Conservation (phyloP, 2,888 invertebrate species). For the Cantharis rustica region DNA sequence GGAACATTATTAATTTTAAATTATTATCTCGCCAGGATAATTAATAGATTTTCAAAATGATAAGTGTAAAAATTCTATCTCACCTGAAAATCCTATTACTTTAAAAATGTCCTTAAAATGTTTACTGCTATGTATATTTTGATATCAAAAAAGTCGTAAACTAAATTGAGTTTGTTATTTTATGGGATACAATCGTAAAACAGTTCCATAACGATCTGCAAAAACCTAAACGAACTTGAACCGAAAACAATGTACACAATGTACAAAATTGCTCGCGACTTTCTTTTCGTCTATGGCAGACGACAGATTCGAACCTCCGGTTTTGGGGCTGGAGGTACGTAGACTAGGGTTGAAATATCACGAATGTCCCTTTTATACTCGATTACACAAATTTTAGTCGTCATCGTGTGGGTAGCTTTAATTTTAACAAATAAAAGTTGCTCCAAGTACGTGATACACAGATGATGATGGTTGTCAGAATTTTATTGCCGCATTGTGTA, state of each 20-base stretch:
- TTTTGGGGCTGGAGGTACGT: neutral
- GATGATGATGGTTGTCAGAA: neutral
- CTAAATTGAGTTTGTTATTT: slow-evolving; percentile 29
- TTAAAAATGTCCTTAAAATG: slow-evolving; percentile 4
- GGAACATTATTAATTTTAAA: neutral
- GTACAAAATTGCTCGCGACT: neutral
- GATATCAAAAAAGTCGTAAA: slow-evolving; percentile 19
- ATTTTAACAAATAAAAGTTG: neutral
- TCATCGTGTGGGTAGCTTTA: neutral
- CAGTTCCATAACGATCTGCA: slow-evolving; percentile 22
- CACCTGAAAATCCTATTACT: neutral
- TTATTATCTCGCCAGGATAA: neutral
- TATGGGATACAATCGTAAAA: slow-evolving; percentile 26
- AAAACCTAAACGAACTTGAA: slow-evolving; percentile 15
- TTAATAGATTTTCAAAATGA: neutral
- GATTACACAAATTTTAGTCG: neutral
- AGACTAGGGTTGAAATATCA: neutral
- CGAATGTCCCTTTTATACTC: neutral
- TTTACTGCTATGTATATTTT: slow-evolving; percentile 20
- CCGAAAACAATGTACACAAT: slow-evolving; percentile 13
- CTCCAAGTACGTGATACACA: neutral
- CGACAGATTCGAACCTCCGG: neutral
- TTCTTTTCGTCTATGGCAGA: neutral
- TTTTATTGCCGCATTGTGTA: neutral
- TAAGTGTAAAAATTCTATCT: neutral